These are phyloP conservation scores for Periophthalmodon schlosseri DNA, from an alignment of 2,113 vertebrate species.

Conservation along the genomic window DNA sequence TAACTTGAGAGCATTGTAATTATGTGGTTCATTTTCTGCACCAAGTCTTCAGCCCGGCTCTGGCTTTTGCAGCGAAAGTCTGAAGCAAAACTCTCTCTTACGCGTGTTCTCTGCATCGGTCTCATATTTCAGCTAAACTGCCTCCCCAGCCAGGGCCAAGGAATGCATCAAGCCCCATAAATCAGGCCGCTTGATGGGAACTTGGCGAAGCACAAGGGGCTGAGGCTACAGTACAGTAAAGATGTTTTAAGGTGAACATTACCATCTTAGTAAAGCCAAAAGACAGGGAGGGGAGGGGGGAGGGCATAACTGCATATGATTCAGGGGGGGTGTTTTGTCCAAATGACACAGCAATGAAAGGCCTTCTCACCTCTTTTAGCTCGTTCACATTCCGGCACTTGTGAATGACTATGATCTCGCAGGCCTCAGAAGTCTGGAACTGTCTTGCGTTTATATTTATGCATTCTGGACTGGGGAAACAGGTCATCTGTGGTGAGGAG, in stretches of 20 bases:
- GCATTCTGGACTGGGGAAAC: slow-evolving; percentile 29
- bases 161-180: slow-evolving; percentile 95
- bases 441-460: slow-evolving; percentile 44
- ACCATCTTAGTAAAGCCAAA: slow-evolving; percentile 67
- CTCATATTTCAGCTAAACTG: slow-evolving; percentile 93
- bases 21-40: slow-evolving; percentile 20
- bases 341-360: slow-evolving; percentile 65
- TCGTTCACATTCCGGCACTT: slow-evolving; percentile 51
- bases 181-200: slow-evolving; percentile 92
- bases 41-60: slow-evolving; percentile 20
- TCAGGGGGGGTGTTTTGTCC: slow-evolving; percentile 52
- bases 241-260: slow-evolving; percentile 92
- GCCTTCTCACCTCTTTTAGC: slow-evolving; percentile 57
- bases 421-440: slow-evolving; percentile 42
- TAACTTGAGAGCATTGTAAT: slow-evolving; percentile 13
- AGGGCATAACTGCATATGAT: slow-evolving; percentile 32
- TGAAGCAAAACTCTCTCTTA: slow-evolving; percentile 84
- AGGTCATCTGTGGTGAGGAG: slow-evolving; percentile 22
- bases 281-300: slow-evolving; percentile 47
- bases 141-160: slow-evolving; percentile 83
- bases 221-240: slow-evolving; percentile 80
- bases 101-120: slow-evolving; percentile 82
- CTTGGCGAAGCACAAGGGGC: slow-evolving; percentile 85
- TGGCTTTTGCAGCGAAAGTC: slow-evolving; percentile 58
- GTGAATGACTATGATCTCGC: slow-evolving; percentile 62